Evolutionary conservation across 2,797 vertebrate genomes (phyloP), one percentile per base, ranked within the genome.

Genomic region (Siniperca scherzeri): DNA sequence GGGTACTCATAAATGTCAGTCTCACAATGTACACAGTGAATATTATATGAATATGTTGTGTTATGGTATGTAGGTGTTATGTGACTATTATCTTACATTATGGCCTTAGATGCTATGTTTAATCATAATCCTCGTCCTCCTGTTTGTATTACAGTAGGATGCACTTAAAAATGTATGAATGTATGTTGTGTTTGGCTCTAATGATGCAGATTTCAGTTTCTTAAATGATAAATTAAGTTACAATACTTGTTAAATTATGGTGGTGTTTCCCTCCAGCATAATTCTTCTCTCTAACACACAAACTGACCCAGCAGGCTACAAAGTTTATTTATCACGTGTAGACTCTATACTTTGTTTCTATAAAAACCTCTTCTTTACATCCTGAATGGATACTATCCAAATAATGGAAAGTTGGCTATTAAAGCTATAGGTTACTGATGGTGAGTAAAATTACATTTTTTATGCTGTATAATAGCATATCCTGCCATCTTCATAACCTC

Each of bases 341-440:
- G 55, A 40, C 42, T 84, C 71, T 25, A 7, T 44, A 68, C 76
- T 53, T 59, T 46, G 78, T 60, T 83, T 67, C 66, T 71, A 40
- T 67, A 57, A 81, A 78, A 84, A 73, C 16, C 48, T 78, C 30
- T n/a, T 52, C 70, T 78, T 78, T 65, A 74, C 61, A 59, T 78
- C 69, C 70, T 40, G 60, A 33, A 74, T 83, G 70, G 74, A 74
- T 74, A 56, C 53, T 40, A 67, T 69, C 72, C 56, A 87, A 78
- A 80, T 78, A 78, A 72, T 50, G 50, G 52, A 81, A 80, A 72
- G 48, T 62, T 36, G 60, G 53, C 80, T 40, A 83, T 83, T 80
- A 87, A 64, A 36, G 50, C 61, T 38, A 30, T 8, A 7, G 65
- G 40, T 82, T 81, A 86, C 65, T 74, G 75, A 88, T 87, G 79